These are phyloP conservation scores for Bostrychus sinensis DNA, from an alignment of 2,113 vertebrate genomes.

Conservation along the genomic window DNA sequence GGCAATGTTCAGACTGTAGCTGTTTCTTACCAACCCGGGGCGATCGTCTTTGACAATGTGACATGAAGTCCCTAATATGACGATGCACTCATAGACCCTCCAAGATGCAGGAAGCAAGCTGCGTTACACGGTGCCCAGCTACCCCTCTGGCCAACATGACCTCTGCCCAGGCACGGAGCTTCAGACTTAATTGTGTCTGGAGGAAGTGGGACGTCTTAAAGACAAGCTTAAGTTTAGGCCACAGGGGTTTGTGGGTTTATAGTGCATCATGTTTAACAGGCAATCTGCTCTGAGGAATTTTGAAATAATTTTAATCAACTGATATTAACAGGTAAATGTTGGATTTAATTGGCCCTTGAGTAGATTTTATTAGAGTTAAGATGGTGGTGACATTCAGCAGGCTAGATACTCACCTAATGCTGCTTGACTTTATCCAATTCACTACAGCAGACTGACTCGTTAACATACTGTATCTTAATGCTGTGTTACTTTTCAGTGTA, in stretches of 20 bases:
- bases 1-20: slow-evolving; percentile 33
- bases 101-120: slow-evolving; percentile 51
- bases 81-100: slow-evolving; percentile 69
- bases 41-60: slow-evolving; percentile 72
- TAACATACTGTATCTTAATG: too few species aligned
- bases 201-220: slow-evolving; percentile 61
- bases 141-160: slow-evolving; percentile 63
- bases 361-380: slow-evolving; percentile 5
- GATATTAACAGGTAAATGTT: slow-evolving; percentile 21
- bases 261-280: slow-evolving; percentile 12
- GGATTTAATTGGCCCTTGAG: slow-evolving; percentile 11
- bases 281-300: slow-evolving; percentile 10
- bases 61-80: slow-evolving; percentile 79
- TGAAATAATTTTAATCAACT: slow-evolving; percentile 15
- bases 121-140: slow-evolving; percentile 30
- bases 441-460: too few species aligned
- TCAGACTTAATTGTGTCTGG: slow-evolving; percentile 72
- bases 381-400: slow-evolving; percentile 14
- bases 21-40: slow-evolving; percentile 40
- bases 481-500: too few species aligned
- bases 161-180: slow-evolving; percentile 62
- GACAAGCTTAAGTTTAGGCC: slow-evolving; percentile 44
- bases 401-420: too few species aligned
- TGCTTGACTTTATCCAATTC: too few species aligned
- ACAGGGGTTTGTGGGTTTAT: slow-evolving; percentile 22